These are phyloP conservation scores for Ptychobarbus kaznakovi DNA, from an alignment of 2,797 vertebrate species.

Conservation along the genomic window DNA sequence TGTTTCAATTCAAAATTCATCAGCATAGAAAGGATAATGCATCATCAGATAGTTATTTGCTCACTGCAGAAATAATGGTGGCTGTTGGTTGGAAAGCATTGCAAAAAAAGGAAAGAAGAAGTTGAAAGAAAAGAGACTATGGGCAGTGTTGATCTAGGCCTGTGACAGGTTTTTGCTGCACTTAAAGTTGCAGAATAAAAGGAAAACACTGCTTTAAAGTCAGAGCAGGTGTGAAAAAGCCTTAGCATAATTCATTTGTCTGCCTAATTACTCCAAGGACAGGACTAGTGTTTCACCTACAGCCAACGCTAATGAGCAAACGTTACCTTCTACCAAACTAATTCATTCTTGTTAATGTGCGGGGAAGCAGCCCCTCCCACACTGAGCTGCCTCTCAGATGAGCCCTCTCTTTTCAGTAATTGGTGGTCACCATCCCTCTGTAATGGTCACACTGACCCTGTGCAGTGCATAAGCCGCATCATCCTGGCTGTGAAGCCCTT, in stretches of 20 bases:
- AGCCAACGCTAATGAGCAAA: conserved; percentile 89
- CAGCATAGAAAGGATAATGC: not conserved
- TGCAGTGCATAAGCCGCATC: conserved; percentile 84
- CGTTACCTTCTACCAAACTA: conserved; percentile 86
- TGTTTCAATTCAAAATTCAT: not conserved
- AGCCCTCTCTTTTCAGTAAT: conserved; percentile 80
- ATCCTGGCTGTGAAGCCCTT: conserved; percentile 83
- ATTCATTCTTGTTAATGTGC: conserved; percentile 91
- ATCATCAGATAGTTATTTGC: not conserved
- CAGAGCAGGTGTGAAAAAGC: conserved; percentile 84
- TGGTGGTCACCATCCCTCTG: conserved; percentile 81
- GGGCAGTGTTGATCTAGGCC: conserved; percentile 16
- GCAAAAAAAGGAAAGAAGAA: not conserved
- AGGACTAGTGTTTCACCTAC: conserved; percentile 86
- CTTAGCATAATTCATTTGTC: conserved; percentile 90
- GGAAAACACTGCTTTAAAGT: conserved; percentile 80
- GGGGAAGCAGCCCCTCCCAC: conserved; percentile 7
- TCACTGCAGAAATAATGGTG: not conserved
- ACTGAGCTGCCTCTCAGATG: conserved; percentile 67
- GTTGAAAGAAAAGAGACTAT: not conserved
- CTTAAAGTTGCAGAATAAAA: conserved; percentile 64
- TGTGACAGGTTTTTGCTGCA: conserved; percentile 27
- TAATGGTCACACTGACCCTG: conserved; percentile 86
- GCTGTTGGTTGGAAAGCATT: not conserved
- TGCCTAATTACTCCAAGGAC: conserved; percentile 91